A percentile compares a stretch with the other conserved stretches of the same genome.
These are phyloP conservation scores for Eudorcas thomsonii DNA, from an alignment of 2,113 vertebrate species.

Conservation along the genomic window DNA sequence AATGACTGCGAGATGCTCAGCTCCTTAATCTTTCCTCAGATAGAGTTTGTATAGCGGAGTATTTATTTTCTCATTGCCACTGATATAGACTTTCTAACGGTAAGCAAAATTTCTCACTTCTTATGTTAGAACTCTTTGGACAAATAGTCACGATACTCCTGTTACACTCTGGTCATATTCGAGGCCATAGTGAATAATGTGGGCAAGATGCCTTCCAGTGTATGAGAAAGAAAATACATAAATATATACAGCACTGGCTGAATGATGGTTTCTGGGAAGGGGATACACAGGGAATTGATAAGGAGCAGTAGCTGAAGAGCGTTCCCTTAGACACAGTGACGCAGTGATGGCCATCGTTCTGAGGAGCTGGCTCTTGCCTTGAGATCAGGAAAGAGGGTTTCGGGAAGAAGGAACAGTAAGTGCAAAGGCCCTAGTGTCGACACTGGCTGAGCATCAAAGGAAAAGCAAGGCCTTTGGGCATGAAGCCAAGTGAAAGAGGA, in stretches of 20 bases:
- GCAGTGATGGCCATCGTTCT: accelerated
- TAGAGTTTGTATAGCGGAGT: background rate
- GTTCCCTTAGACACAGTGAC: background rate
- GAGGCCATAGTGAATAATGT: background rate
- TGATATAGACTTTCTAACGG: background rate
- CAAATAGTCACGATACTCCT: background rate
- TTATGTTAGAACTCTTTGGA: background rate
- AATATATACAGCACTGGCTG: background rate
- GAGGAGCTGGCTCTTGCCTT: background rate
- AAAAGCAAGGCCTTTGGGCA: background rate
- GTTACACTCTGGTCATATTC: background rate
- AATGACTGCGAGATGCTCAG: background rate
- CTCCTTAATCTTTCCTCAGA: background rate
- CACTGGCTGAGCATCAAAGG: background rate
- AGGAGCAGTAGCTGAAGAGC: background rate
- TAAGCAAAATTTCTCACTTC: background rate
- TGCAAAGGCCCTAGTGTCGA: background rate
- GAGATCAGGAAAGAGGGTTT: background rate
- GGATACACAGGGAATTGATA: background rate
- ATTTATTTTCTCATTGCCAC: background rate
- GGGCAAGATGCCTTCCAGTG: background rate
- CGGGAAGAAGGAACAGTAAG: background rate
- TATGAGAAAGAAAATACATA: background rate
- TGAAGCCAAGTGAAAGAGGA: no score
- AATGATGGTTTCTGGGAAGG: background rate